Evolutionary conservation across 2,888 invertebrate species (phyloP).

Genomic region (Terebella lapidaria): DNA sequence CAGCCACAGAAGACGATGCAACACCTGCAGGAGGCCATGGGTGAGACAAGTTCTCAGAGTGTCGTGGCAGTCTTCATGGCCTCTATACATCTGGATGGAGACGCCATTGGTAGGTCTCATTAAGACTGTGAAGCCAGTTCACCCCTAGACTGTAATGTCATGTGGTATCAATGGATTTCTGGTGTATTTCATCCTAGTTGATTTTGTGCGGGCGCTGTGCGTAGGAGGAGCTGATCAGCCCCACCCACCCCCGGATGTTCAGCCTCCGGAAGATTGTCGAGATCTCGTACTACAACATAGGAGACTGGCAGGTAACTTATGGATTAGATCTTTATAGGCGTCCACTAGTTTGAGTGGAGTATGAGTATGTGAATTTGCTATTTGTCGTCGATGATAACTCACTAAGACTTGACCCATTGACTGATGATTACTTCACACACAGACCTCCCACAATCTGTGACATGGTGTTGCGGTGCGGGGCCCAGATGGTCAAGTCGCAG

Average conservation of each 20-base stretch:
- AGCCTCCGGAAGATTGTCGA: constrained; percentile 97
- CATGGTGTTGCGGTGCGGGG: constrained; percentile 96
- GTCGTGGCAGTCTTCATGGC: constrained; percentile 94
- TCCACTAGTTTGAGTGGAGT: too few species aligned
- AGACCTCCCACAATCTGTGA: constrained; percentile 61
- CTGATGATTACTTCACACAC: too few species aligned
- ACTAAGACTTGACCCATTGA: too few species aligned
- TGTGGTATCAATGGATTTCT: too few species aligned
- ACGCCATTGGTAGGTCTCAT: constrained; percentile 73
- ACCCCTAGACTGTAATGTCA: too few species aligned
- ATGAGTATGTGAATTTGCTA: too few species aligned
- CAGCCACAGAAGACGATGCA: constrained; percentile 57
- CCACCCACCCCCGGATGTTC: constrained; percentile 91
- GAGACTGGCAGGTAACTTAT: too few species aligned
- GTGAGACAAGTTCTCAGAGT: constrained; percentile 97
- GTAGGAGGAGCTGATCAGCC: constrained; percentile 90
- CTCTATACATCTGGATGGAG: constrained; percentile 75
- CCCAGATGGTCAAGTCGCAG: constrained; percentile 96
- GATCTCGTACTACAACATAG: constrained; percentile 99
- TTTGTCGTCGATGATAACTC: too few species aligned
- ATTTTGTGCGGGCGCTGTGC: constrained; percentile 95
- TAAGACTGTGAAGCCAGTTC: too few species aligned
- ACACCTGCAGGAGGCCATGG: constrained; percentile 92
- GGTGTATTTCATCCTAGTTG: constrained; percentile 61
- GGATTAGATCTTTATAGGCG: too few species aligned